phyloP scores from a whole-genome alignment of 1,140 invertebrate genomes.

The Pseudomyrmex gracilis region DNA sequence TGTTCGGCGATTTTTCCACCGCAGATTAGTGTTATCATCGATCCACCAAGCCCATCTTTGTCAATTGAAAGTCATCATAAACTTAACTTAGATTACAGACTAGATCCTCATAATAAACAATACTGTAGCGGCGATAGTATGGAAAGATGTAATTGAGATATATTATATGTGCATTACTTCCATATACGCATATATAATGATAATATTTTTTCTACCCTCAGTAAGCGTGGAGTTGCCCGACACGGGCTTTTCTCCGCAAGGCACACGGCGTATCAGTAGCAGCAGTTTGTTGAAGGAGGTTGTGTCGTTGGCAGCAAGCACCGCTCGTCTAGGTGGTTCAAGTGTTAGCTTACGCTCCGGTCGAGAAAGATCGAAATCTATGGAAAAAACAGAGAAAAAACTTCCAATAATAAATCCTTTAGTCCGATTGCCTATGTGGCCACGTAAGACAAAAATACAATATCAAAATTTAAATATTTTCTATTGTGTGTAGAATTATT shows the following conservation, averaged over 20 bases:
- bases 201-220: background rate
- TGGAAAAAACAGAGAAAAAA: slow-evolving; percentile 88
- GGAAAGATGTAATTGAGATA: slow-evolving; percentile 78
- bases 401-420: slow-evolving; percentile 96
- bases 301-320: slow-evolving; percentile 86
- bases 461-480: slow-evolving; percentile 30
- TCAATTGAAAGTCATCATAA: slow-evolving; percentile 83
- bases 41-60: slow-evolving; percentile 83
- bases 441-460: slow-evolving; percentile 88
- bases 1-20: slow-evolving; percentile 78
- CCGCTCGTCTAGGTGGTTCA: slow-evolving; percentile 85
- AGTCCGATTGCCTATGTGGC: slow-evolving; percentile 94
- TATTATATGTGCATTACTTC: background rate
- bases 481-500: background rate
- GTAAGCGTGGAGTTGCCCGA: slow-evolving; percentile 82
- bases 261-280: slow-evolving; percentile 91
- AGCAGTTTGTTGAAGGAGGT: slow-evolving; percentile 91
- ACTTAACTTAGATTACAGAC: slow-evolving; percentile 64
- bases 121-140: slow-evolving; percentile 78
- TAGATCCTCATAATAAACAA: slow-evolving; percentile 73
- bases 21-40: slow-evolving; percentile 81
- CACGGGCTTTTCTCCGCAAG: slow-evolving; percentile 88
- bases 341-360: slow-evolving; percentile 80
- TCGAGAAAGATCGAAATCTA: slow-evolving; percentile 82
- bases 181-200: background rate